A percentile compares a stretch with the other conserved stretches of the same genome.
phyloP scores from a whole-genome alignment of 1,140 invertebrate genomes.

The Pseudomyrmex sp. region DNA sequence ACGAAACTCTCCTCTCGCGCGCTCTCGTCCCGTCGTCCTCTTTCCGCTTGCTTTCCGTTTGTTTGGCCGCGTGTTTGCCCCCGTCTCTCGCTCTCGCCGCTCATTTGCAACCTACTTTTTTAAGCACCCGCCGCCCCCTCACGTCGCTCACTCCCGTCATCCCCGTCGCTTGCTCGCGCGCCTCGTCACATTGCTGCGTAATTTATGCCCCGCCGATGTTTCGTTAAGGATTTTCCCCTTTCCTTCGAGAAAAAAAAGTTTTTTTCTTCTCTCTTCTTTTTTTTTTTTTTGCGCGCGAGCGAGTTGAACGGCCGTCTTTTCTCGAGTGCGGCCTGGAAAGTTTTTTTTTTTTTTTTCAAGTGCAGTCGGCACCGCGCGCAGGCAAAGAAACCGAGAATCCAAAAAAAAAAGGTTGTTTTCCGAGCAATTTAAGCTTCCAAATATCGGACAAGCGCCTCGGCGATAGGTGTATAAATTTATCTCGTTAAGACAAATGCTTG shows the following conservation, averaged over 20 bases:
- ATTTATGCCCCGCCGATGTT: constrained; percentile 72
- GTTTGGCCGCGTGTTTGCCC: constrained; percentile 60
- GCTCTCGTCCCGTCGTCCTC: constrained; percentile 25
- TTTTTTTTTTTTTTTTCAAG: not conserved
- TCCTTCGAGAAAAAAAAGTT: not conserved
- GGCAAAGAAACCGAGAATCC: constrained; percentile 26
- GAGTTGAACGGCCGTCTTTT: not conserved
- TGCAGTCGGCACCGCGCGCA: not conserved
- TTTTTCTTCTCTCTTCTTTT: too few species aligned
- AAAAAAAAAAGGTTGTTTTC: not conserved
- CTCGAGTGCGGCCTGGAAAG: not conserved
- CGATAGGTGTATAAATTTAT: not conserved
- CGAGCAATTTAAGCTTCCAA: not conserved
- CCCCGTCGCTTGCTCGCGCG: constrained; percentile 34
- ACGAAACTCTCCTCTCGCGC: constrained; percentile 73
- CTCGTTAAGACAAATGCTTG: not conserved
- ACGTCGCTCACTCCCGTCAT: constrained; percentile 26
- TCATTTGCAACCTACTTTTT: constrained; percentile 70
- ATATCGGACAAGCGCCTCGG: not conserved
- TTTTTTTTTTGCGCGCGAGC: not conserved
- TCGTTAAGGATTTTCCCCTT: constrained; percentile 71
- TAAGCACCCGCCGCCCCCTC: constrained; percentile 56
- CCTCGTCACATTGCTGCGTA: constrained; percentile 58
- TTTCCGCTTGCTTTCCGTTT: constrained; percentile 68
- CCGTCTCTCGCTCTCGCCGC: constrained; percentile 63